Evolutionary conservation across 1,140 invertebrate species (phyloP).

Genomic region (Cyclina sinensis): DNA sequence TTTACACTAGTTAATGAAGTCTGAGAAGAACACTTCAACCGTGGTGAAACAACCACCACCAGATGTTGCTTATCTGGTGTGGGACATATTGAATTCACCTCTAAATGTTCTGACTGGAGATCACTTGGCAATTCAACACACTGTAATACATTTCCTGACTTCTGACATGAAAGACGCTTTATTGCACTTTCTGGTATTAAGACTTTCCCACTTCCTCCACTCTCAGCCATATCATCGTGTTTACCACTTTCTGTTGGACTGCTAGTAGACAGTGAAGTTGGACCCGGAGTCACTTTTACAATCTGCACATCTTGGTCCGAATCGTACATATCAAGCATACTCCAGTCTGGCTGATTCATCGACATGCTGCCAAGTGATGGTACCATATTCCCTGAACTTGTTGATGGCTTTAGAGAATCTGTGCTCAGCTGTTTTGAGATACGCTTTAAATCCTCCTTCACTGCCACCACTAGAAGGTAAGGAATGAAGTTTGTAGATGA

Average conservation of each 20-base stretch:
- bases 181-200: slow-evolving; percentile 57
- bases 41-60: slow-evolving; percentile 80
- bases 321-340: slow-evolving; percentile 77
- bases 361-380: slow-evolving; percentile 71
- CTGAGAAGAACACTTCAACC: slow-evolving; percentile 47
- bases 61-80: slow-evolving; percentile 82
- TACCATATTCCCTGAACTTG: slow-evolving; percentile 68
- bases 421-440: slow-evolving; percentile 62
- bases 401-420: slow-evolving; percentile 63
- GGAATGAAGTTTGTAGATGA: slow-evolving; percentile 73
- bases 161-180: slow-evolving; percentile 42
- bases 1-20: slow-evolving; percentile 31
- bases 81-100: slow-evolving; percentile 79
- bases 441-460: slow-evolving; percentile 64
- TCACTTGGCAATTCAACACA: slow-evolving; percentile 82
- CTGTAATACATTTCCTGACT: slow-evolving; percentile 79
- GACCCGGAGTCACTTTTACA: slow-evolving; percentile 79
- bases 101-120: slow-evolving; percentile 76
- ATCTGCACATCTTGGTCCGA: slow-evolving; percentile 82
- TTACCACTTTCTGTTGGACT: slow-evolving; percentile 59
- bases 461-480: slow-evolving; percentile 74
- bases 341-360: slow-evolving; percentile 72
- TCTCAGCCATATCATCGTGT: slow-evolving; percentile 38
- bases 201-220: slow-evolving; percentile 24
- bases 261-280: slow-evolving; percentile 54